A percentile compares a stretch with the other conserved stretches of the same genome.
Evolutionary conservation across 1,140 invertebrate genomes (phyloP).

Genomic region (Plutomurus gul): DNA sequence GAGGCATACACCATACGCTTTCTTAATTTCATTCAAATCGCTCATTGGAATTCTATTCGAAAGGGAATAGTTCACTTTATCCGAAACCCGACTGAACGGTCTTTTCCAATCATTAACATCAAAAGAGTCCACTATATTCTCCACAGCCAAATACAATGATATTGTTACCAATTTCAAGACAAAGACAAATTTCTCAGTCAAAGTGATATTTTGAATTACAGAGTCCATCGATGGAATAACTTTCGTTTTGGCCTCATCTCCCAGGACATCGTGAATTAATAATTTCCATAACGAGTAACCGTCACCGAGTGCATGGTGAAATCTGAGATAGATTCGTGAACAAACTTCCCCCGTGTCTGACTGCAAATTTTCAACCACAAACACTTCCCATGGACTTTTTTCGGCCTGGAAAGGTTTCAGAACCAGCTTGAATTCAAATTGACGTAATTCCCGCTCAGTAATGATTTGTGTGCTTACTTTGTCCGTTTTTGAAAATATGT

Average conservation of each 20-base stretch:
- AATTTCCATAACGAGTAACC: background rate
- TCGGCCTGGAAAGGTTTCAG: background rate
- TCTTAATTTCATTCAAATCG: constrained; percentile 42
- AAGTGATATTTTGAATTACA: background rate
- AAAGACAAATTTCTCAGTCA: background rate
- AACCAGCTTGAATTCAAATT: background rate
- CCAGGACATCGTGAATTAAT: background rate
- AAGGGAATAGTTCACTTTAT: background rate
- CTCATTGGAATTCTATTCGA: background rate
- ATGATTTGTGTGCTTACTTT: too few species aligned
- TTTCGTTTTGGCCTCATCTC: background rate
- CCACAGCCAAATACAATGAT: constrained; percentile 1
- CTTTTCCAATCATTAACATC: constrained; percentile 42
- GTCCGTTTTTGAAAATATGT: too few species aligned
- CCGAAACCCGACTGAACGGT: background rate
- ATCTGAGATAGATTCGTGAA: background rate
- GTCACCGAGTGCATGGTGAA: background rate
- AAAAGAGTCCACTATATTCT: background rate
- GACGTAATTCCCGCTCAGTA: background rate
- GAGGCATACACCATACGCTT: background rate
- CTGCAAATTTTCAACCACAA: background rate
- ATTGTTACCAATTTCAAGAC: background rate
- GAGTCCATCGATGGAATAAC: too few species aligned
- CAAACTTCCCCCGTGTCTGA: background rate
- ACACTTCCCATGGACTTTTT: background rate